Conservation (phyloP, 2,113 vertebrate species). For the Acrocephalus arundinaceus region DNA sequence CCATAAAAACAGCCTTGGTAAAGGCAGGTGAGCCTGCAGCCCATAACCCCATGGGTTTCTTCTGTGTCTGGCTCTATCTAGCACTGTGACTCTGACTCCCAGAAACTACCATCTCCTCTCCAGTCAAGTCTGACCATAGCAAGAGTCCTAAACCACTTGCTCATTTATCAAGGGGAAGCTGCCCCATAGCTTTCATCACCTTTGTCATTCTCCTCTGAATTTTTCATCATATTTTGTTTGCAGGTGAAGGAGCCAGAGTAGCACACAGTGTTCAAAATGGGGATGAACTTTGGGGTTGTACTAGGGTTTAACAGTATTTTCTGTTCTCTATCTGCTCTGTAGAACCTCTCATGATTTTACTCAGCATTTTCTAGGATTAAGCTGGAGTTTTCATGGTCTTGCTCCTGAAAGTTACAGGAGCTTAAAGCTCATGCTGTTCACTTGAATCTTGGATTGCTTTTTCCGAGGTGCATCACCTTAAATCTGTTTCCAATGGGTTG, state of each 20-base stretch:
- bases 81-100: too few species aligned
- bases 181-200: background rate
- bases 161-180: background rate
- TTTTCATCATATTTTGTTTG: background rate
- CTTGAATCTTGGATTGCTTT: background rate
- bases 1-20: background rate
- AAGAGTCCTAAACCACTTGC: background rate
- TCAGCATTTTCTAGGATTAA: background rate
- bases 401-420: background rate
- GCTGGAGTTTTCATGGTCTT: background rate
- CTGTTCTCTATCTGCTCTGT: background rate
- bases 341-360: background rate
- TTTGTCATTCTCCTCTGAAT: background rate
- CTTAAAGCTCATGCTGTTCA: background rate
- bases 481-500: background rate
- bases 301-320: background rate
- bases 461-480: background rate
- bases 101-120: background rate
- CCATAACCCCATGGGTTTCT: background rate
- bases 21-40: background rate
- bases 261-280: background rate
- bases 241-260: background rate
- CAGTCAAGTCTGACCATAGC: background rate
- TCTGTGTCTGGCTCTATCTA: background rate
- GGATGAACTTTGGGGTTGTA: background rate